Evolutionary conservation across 2,113 vertebrate genomes (phyloP).

Genomic region (Myxocyprinus asiaticus): DNA sequence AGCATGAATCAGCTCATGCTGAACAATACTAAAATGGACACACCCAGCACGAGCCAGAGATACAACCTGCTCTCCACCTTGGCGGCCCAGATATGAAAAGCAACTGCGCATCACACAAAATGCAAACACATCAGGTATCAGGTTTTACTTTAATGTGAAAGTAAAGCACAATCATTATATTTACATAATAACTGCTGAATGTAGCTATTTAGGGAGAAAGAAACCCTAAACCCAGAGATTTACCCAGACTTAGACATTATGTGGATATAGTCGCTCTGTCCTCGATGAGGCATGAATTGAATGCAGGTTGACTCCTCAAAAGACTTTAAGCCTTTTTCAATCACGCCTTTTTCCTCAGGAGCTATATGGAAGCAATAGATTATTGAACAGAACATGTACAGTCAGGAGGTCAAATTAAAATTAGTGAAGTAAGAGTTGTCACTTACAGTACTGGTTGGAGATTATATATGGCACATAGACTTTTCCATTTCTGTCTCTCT

Average conservation of each 20-base stretch:
- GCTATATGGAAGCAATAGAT: slow-evolving; percentile 52
- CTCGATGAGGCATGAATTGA: slow-evolving; percentile 52
- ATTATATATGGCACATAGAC: slow-evolving; percentile 45
- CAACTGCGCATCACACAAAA: slow-evolving; percentile 48
- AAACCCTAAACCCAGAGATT: background rate
- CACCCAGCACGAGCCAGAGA: slow-evolving; percentile 51
- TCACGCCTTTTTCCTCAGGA: slow-evolving; percentile 18
- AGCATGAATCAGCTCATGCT: slow-evolving; percentile 62
- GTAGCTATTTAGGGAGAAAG: too few species aligned
- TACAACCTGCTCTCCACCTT: slow-evolving; percentile 46
- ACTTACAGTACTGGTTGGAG: slow-evolving; percentile 38
- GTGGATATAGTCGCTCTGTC: slow-evolving; percentile 62
- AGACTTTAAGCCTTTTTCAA: slow-evolving; percentile 57
- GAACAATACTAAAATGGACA: slow-evolving; percentile 33
- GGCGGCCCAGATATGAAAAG: slow-evolving; percentile 53
- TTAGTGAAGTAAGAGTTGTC: background rate
- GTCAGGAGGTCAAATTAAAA: background rate
- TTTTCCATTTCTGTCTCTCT: background rate
- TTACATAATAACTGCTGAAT: background rate
- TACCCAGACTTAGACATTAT: slow-evolving; percentile 70
- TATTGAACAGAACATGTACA: background rate
- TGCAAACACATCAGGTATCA: background rate
- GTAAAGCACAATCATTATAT: background rate
- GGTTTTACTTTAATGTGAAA: background rate
- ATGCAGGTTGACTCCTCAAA: slow-evolving; percentile 67